phyloP scores from a whole-genome alignment of 1,140 invertebrate species.

The Hirudo medicinalis region DNA sequence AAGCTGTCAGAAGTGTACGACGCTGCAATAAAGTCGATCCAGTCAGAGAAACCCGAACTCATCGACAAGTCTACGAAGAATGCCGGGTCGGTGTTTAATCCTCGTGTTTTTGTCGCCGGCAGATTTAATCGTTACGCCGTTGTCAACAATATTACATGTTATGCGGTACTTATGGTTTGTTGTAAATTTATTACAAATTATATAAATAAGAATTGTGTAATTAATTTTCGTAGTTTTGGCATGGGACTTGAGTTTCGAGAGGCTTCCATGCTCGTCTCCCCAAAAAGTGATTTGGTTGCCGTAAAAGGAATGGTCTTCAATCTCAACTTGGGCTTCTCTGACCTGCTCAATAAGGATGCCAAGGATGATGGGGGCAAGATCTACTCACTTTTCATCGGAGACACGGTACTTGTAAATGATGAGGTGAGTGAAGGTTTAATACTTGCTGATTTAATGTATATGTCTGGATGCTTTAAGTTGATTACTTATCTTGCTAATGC shows the following conservation, averaged over 20 bases:
- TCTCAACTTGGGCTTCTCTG: slow-evolving; percentile 82
- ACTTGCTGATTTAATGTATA: not conserved
- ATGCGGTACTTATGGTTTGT: too few relatives aligned
- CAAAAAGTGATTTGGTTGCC: slow-evolving; percentile 66
- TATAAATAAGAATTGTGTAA: slow-evolving; percentile 11
- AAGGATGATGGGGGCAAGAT: slow-evolving; percentile 72
- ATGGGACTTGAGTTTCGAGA: slow-evolving; percentile 98
- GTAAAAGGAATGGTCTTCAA: slow-evolving; percentile 94
- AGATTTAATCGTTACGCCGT: too few relatives aligned
- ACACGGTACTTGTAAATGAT: slow-evolving; percentile 87
- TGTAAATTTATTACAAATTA: too few relatives aligned
- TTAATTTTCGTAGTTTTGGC: slow-evolving; percentile 52
- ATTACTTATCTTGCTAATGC: slow-evolving; percentile 15
- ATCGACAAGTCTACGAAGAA: slow-evolving; percentile 84
- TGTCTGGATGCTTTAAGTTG: too few relatives aligned
- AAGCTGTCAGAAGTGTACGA: slow-evolving; percentile 83
- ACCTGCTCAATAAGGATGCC: slow-evolving; percentile 62
- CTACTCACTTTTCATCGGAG: slow-evolving; percentile 88
- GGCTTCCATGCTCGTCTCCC: slow-evolving; percentile 73
- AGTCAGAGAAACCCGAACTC: slow-evolving; percentile 71
- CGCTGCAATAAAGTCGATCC: slow-evolving; percentile 62
- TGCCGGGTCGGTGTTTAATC: slow-evolving; percentile 52
- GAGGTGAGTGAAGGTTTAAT: slow-evolving; percentile 45
- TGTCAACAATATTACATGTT: too few relatives aligned
- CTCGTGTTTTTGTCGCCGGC: not conserved